A percentile compares a stretch with the other conserved stretches of the same genome.
Conservation (phyloP, 2,113 vertebrate genomes). For the Turdus rufiventris region DNA sequence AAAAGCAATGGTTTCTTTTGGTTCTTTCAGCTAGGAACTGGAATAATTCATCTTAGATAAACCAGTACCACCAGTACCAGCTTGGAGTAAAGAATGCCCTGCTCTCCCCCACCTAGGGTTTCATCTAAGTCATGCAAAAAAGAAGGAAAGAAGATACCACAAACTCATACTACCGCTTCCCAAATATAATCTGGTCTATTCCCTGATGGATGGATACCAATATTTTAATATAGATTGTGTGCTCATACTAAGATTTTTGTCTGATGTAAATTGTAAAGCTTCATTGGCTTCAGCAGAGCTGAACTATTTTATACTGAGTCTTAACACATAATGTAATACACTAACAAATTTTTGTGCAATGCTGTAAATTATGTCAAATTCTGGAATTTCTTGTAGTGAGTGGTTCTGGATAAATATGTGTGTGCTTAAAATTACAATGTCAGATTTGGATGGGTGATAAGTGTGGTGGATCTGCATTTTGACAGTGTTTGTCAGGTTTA, state of each 20-base stretch:
- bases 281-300: not conserved
- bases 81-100: not conserved
- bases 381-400: not conserved
- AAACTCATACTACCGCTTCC: not conserved
- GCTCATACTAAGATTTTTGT: not conserved
- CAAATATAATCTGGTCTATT: not conserved
- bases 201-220: not conserved
- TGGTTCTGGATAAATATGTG: not conserved
- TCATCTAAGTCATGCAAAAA: not conserved
- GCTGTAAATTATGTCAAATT: not conserved
- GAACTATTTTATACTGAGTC: not conserved
- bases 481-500: not conserved
- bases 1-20: not conserved
- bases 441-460: not conserved
- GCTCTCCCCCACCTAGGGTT: accelerated
- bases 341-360: not conserved
- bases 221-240: not conserved
- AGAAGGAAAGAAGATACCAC: not conserved
- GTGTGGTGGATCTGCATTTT: not conserved
- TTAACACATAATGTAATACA: not conserved
- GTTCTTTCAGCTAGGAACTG: not conserved
- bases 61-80: not conserved
- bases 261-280: not conserved
- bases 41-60: not conserved
- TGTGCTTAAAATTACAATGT: not conserved